Evolutionary conservation across 2,888 invertebrate genomes (phyloP).

Genomic region (Drosophila mimica): DNA sequence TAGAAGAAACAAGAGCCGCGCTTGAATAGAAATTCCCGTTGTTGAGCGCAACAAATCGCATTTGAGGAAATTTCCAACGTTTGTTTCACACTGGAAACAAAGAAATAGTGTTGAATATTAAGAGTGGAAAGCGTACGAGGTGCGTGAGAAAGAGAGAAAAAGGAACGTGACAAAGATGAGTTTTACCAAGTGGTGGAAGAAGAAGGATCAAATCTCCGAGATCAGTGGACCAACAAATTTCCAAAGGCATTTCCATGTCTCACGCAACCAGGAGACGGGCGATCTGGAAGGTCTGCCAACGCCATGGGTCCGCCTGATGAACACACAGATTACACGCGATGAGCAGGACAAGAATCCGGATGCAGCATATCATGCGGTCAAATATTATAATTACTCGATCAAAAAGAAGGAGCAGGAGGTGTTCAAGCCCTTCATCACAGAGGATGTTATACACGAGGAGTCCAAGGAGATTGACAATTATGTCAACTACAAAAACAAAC

Average conservation of each 20-base stretch:
- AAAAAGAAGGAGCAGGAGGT: conserved; percentile 91
- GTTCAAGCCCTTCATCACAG: conserved; percentile 93
- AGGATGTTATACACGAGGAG: conserved; percentile 92
- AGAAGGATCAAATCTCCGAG: conserved; percentile 85
- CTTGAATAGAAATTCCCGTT: conserved; percentile 14
- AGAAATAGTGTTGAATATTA: conserved; percentile 8
- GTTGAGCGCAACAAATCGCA: conserved; percentile 63
- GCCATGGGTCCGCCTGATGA: conserved; percentile 92
- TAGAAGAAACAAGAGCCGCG: neutral
- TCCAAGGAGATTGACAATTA: conserved; percentile 93
- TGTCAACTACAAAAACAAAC: conserved; percentile 90
- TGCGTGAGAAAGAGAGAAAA: conserved; percentile 6
- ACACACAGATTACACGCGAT: conserved; percentile 92
- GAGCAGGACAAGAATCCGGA: conserved; percentile 96
- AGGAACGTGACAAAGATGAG: conserved; percentile 73
- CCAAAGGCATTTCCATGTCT: conserved; percentile 94
- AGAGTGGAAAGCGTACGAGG: neutral
- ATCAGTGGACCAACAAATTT: conserved; percentile 95
- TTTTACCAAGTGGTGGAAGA: conserved; percentile 84
- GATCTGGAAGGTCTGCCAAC: conserved; percentile 94
- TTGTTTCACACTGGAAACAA: conserved; percentile 6
- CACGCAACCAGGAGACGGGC: conserved; percentile 92
- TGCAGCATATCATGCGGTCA: conserved; percentile 95
- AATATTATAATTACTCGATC: conserved; percentile 94
- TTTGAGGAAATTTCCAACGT: conserved; percentile 62